A percentile compares a stretch with the other conserved stretches of the same genome.
These are phyloP conservation scores for Ips nitidus DNA, from an alignment of 1,140 invertebrate species.

Conservation along the genomic window DNA sequence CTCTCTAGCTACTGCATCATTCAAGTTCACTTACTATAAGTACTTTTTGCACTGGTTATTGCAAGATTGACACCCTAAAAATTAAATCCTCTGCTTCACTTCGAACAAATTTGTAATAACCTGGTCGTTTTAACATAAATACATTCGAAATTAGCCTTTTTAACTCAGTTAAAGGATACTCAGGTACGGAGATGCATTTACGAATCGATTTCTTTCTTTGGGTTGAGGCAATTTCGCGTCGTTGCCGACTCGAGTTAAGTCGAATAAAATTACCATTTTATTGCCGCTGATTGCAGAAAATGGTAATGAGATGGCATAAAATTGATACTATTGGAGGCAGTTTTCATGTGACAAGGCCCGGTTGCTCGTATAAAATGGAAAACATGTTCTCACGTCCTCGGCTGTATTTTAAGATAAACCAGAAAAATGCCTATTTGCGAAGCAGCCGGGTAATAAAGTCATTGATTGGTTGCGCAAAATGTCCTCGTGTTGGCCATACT, in stretches of 20 bases:
- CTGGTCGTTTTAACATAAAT: neutral
- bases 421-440: neutral
- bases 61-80: too few species aligned
- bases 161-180: slow-evolving; percentile 2
- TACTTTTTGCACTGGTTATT: too few species aligned
- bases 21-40: too few species aligned
- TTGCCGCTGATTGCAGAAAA: slow-evolving; percentile 27
- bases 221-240: slow-evolving; percentile 19
- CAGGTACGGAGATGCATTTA: slow-evolving; percentile 7
- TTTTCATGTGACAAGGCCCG: slow-evolving; percentile 10
- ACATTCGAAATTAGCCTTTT: neutral
- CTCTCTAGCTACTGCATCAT: too few species aligned
- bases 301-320: slow-evolving; percentile 28
- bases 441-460: neutral
- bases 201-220: slow-evolving; percentile 25
- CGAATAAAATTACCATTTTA: slow-evolving; percentile 31
- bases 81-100: too few species aligned
- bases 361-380: slow-evolving; percentile 20
- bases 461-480: neutral
- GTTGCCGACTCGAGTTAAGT: slow-evolving; percentile 26
- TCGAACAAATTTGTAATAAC: neutral
- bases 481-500: too few species aligned
- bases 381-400: slow-evolving; percentile 16
- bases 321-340: slow-evolving; percentile 21
- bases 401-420: slow-evolving; percentile 1